A percentile compares a stretch with the other conserved stretches of the same genome.
phyloP scores from a whole-genome alignment of 2,888 invertebrate genomes.

The Drosophila borborema region DNA sequence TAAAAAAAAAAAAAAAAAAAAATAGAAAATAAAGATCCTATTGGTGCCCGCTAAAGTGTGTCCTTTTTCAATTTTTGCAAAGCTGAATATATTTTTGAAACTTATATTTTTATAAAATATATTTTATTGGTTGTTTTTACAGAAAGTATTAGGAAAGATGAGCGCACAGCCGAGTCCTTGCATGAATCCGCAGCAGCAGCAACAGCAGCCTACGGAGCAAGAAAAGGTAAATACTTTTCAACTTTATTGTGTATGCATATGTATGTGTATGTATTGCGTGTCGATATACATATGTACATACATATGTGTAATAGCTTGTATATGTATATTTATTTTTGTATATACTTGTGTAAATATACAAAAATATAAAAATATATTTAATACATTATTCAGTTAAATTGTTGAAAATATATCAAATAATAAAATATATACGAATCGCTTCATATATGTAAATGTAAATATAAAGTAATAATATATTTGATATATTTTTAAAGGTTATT shows the following conservation, averaged over 20 bases:
- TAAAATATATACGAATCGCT: too few relatives aligned
- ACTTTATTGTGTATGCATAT: neutral
- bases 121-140: conserved; percentile 16
- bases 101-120: neutral
- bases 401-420: too few relatives aligned
- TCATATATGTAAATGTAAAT: too few relatives aligned
- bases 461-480: too few relatives aligned
- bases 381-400: too few relatives aligned
- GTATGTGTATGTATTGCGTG: neutral
- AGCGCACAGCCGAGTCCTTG: conserved; percentile 92
- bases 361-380: too few relatives aligned
- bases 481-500: neutral
- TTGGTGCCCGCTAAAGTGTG: neutral
- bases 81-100: neutral
- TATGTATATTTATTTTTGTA: neutral
- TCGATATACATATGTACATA: neutral
- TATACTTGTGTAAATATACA: neutral
- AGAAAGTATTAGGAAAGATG: conserved; percentile 85
- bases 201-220: conserved; percentile 87
- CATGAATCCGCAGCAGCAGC: conserved; percentile 86
- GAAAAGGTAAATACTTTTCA: conserved; percentile 69
- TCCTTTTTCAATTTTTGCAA: neutral
- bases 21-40: neutral
- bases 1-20: too few relatives aligned
- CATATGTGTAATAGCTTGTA: neutral